Base-by-base conservation (phyloP, 2,113 vertebrate species). In the Tricholaema leucomelas region DNA sequence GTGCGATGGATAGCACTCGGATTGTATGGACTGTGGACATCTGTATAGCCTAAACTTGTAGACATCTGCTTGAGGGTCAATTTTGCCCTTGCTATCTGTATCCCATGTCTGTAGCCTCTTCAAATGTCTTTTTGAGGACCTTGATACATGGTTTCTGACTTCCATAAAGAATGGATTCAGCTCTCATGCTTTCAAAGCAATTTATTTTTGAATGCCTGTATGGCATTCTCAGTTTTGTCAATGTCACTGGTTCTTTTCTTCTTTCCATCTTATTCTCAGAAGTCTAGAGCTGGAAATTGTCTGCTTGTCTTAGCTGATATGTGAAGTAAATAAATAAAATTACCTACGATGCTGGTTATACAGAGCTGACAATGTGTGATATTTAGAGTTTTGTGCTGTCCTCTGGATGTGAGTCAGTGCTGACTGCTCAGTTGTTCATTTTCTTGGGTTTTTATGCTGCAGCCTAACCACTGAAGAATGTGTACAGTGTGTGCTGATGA, bases 381-480 rank as follows among this genome's bases (percentile, higher is more conserved):
- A 56, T 35, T 59, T 74, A 55, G 42, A 42, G 6, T n/a, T 82
- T 48, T 42, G 3, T 2, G 2, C 59, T 85, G 24, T 31, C 15
- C 16, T 54, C 64, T 7, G 2, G 19, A 40, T 81, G 14, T 78
- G 54, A 90, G 31, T 59, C 77, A 80, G 4, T 66, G 63, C 40
- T 92, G 76, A 77, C 15, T 77, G 60, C 85, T 38, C 19, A 38
- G 65, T 28, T 85, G 18, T 52, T 71, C 19, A 36, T 31, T 78
- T 92, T 80, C 27, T 84, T 61, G 54, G 8, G 11, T 44, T 71
- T 10, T 35, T 65, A 35, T 91, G 8, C 35, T 77, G 65, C 20
- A 66, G 2, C 9, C 28, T 74, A 50, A 36, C 21, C 0, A 3
- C 72, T 78, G n/a, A 66, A 74, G 24, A 0, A 0, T 9, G 15